phyloP scores from a whole-genome alignment of 2,888 invertebrate species.

The Pristionchus exspectatus region DNA sequence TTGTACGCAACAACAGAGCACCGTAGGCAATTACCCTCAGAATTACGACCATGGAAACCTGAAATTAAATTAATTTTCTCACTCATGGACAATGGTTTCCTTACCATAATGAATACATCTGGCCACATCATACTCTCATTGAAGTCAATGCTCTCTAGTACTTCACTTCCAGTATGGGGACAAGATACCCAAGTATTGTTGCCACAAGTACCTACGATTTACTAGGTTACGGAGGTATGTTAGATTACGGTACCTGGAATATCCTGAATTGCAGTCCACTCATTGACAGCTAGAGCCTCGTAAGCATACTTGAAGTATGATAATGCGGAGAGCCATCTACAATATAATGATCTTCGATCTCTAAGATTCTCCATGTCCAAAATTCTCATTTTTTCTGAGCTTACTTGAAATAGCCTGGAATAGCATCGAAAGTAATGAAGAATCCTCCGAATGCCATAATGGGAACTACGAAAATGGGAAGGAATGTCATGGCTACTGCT shows the following conservation, averaged over 20 bases:
- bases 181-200: conserved; percentile 58
- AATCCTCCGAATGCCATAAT: conserved; percentile 95
- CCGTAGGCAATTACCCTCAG: conserved; percentile 67
- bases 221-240: neutral
- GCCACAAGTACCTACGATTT: conserved; percentile 43
- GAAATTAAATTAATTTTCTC: neutral
- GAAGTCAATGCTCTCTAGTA: conserved; percentile 68
- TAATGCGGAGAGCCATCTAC: conserved; percentile 64
- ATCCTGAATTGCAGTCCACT: conserved; percentile 67
- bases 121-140: conserved; percentile 59
- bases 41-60: conserved; percentile 61
- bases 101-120: conserved; percentile 61
- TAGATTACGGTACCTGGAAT: conserved; percentile 59
- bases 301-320: conserved; percentile 73
- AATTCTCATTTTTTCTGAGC: neutral
- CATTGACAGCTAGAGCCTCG: conserved; percentile 70
- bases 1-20: conserved; percentile 65
- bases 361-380: neutral
- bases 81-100: neutral
- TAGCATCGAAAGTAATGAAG: conserved; percentile 88
- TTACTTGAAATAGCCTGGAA: conserved; percentile 67
- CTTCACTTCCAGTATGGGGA: conserved; percentile 66
- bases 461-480: conserved; percentile 93
- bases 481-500: conserved; percentile 91
- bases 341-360: neutral